Conservation (phyloP, 2,797 vertebrate species). For the Australoheros facetus region DNA sequence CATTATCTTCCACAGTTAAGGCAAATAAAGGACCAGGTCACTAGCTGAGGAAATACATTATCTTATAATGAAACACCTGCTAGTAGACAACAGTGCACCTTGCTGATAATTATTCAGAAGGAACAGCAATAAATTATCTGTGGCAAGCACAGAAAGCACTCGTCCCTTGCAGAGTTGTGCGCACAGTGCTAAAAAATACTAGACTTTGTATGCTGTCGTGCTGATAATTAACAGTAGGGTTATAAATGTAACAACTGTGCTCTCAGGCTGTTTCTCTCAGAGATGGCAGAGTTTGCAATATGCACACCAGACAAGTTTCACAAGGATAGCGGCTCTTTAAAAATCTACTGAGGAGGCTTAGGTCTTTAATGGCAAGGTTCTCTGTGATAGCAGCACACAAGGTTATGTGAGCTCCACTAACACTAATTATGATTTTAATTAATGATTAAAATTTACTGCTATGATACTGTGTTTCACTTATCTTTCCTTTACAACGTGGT, state of each 20-base stretch:
- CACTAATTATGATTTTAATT: background rate
- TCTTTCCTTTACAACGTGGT: background rate
- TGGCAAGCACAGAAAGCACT: background rate
- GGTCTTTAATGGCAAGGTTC: background rate
- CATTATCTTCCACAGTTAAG: background rate
- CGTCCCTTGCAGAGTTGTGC: background rate
- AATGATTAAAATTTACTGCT: background rate
- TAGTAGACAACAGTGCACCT: slow-evolving; percentile 3
- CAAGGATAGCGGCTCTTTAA: background rate
- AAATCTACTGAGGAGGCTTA: background rate
- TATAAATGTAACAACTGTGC: slow-evolving; percentile 19
- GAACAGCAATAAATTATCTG: slow-evolving; percentile 7
- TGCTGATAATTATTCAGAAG: slow-evolving; percentile 32
- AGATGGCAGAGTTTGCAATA: background rate
- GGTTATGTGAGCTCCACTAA: background rate
- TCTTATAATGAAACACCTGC: slow-evolving; percentile 7
- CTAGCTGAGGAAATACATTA: background rate
- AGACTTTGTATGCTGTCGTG: background rate
- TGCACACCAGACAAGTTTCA: background rate
- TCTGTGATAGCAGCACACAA: background rate
- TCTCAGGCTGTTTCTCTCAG: background rate
- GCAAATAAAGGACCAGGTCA: background rate
- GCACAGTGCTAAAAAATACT: slow-evolving; percentile 18
- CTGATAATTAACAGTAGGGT: slow-evolving; percentile 37
- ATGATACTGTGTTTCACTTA: background rate